These are phyloP conservation scores for Drosophila rubida DNA, from an alignment of 2,888 invertebrate genomes.

Conservation along the genomic window DNA sequence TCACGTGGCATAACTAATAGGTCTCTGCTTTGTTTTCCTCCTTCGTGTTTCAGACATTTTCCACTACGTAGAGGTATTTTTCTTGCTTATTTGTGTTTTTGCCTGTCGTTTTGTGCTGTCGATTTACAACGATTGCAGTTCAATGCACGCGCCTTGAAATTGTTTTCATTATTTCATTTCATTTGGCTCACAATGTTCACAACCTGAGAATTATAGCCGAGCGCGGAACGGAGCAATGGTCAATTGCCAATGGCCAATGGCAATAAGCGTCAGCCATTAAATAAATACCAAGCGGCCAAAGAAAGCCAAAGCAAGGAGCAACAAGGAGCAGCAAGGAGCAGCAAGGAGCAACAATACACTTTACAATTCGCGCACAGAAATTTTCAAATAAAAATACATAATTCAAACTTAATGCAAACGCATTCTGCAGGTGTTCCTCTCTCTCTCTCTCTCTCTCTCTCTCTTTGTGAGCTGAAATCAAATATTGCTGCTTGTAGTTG, in stretches of 20 bases:
- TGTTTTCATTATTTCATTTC: constrained; percentile 78
- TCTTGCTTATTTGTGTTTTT: not conserved
- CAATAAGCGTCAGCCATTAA: constrained; percentile 58
- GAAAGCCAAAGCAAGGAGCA: not conserved
- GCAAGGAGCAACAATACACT: not conserved
- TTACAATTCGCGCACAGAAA: constrained; percentile 33
- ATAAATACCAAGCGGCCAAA: constrained; percentile 46
- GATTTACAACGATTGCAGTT: constrained; percentile 55
- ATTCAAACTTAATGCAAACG: constrained; percentile 59
- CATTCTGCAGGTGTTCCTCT: not conserved
- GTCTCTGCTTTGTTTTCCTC: constrained; percentile 39
- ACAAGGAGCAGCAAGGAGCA: not conserved
- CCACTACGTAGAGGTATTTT: not conserved
- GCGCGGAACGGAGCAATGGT: not conserved
- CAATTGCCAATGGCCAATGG: constrained; percentile 29
- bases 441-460: constrained; percentile 1
- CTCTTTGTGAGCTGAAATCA: constrained; percentile 44
- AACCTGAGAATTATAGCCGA: constrained; percentile 62
- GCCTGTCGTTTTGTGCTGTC: constrained; percentile 15
- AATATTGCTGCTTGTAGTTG: constrained; percentile 60
- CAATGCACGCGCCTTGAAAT: constrained; percentile 68
- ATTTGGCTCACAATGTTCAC: constrained; percentile 64
- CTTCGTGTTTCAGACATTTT: not conserved
- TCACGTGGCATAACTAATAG: constrained; percentile 67
- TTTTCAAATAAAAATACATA: constrained; percentile 50